Conservation (phyloP, 2,113 vertebrate species). For the Brachypodius melanocephalos region DNA sequence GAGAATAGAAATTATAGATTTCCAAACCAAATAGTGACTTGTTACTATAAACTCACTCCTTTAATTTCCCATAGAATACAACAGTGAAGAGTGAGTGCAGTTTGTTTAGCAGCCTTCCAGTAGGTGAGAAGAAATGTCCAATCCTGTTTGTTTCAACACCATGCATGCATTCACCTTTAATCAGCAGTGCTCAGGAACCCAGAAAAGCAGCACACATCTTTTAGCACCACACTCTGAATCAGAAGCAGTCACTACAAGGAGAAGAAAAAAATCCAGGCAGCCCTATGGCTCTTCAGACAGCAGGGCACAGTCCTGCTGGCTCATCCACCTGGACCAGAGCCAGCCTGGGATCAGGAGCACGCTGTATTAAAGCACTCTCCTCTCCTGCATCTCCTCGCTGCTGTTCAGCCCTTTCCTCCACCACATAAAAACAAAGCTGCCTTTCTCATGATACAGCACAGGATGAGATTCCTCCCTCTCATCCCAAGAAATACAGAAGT, state of each 20-base stretch:
- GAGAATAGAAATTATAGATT: neutral
- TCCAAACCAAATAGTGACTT: neutral
- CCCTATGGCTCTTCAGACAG: neutral
- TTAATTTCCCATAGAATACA: neutral
- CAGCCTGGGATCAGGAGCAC: neutral
- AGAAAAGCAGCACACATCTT: neutral
- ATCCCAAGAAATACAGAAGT: neutral
- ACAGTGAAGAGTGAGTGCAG: neutral
- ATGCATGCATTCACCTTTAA: neutral
- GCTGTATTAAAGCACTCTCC: accelerated
- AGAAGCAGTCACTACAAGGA: neutral
- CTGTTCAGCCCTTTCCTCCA: neutral
- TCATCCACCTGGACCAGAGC: neutral
- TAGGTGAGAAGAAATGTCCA: neutral
- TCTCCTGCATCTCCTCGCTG: neutral
- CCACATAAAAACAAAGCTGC: neutral
- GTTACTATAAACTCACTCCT: neutral
- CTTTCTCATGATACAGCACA: neutral
- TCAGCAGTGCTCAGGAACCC: neutral
- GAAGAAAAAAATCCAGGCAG: neutral
- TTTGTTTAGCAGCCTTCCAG: neutral
- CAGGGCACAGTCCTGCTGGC: neutral
- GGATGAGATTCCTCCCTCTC: neutral
- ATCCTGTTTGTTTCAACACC: neutral
- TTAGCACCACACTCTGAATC: neutral